Evolutionary conservation across 2,113 vertebrate genomes (phyloP).

Genomic region (Podilymbus podiceps): DNA sequence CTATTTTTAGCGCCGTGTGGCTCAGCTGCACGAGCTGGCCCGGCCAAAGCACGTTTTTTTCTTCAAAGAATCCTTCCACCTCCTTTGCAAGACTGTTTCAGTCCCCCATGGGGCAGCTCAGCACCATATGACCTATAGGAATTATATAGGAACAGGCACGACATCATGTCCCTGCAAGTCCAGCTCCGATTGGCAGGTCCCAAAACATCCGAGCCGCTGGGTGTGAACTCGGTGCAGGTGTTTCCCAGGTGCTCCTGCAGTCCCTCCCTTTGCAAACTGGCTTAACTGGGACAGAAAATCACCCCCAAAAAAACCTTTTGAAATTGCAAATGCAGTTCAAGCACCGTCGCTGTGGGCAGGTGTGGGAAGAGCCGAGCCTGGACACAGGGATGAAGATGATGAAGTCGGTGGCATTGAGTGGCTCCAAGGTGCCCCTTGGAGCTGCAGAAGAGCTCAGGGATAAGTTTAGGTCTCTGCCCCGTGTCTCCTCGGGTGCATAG

Average conservation of each 20-base stretch:
- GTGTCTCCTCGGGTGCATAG: accelerated
- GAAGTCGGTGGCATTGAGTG: accelerated
- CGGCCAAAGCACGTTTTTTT: neutral
- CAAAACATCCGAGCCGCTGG: neutral
- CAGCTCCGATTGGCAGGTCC: neutral
- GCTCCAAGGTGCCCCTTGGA: neutral
- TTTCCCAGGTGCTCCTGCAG: neutral
- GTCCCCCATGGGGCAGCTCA: neutral
- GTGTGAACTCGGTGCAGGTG: neutral
- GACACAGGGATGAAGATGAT: accelerated
- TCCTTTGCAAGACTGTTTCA: accelerated
- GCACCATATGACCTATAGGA: accelerated
- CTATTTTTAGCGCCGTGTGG: neutral
- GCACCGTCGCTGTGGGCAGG: neutral
- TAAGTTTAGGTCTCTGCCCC: neutral
- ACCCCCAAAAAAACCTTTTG: accelerated
- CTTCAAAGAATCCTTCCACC: neutral
- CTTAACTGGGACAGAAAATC: neutral
- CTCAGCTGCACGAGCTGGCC: neutral
- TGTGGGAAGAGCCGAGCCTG: neutral
- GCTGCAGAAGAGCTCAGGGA: neutral
- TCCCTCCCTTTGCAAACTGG: neutral
- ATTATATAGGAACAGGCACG: neutral
- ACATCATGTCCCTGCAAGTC: accelerated
- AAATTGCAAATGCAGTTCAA: neutral